Conservation (phyloP, 2,797 vertebrate species). For the Dryobates pubescens region DNA sequence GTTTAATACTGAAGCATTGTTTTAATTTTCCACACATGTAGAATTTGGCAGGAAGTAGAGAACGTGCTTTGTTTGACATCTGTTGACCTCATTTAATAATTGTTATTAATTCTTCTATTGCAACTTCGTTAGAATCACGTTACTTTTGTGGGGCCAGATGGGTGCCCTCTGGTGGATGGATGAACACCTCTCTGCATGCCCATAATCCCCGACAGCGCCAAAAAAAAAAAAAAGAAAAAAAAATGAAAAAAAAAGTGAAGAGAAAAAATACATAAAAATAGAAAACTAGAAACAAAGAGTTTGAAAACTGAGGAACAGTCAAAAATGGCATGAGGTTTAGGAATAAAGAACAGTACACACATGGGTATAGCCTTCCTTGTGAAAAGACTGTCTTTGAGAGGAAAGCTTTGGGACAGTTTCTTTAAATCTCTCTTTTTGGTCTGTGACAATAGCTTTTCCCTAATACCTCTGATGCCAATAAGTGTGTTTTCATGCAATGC, state of each 20-base stretch:
- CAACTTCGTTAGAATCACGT: conserved; percentile 23
- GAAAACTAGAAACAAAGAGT: neutral
- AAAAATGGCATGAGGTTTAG: neutral
- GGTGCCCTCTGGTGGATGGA: conserved; percentile 65
- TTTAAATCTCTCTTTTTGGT: neutral
- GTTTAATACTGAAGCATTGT: conserved; percentile 45
- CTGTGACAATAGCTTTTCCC: neutral
- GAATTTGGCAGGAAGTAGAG: conserved; percentile 62
- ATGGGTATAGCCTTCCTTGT: neutral
- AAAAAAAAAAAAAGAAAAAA: no score
- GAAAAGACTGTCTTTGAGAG: neutral
- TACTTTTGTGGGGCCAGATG: neutral
- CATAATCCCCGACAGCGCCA: neutral
- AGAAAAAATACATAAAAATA: accelerated
- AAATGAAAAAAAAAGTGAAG: accelerated
- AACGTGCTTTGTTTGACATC: conserved; percentile 66
- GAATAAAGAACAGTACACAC: neutral
- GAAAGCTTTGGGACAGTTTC: neutral
- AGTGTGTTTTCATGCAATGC: neutral
- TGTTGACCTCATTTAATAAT: conserved; percentile 73
- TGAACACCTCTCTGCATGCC: neutral
- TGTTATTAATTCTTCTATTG: conserved; percentile 64
- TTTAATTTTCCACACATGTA: conserved; percentile 69
- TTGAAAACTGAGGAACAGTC: neutral
- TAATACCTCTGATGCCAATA: neutral